Evolutionary conservation across 2,113 vertebrate genomes (phyloP).

Genomic region (Cyanistes caeruleus): DNA sequence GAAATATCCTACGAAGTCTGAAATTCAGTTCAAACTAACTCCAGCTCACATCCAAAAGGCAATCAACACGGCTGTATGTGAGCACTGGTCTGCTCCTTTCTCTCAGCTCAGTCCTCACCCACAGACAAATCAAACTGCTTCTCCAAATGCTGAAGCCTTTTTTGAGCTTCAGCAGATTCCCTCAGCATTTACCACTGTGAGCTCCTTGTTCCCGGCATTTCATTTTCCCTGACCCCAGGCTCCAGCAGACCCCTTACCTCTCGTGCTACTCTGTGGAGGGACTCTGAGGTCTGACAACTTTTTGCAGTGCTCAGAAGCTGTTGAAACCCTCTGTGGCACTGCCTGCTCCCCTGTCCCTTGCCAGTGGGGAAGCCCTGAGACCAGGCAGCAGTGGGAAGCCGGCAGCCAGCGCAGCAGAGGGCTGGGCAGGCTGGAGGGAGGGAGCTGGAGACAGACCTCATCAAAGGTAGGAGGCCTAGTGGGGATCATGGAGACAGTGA

Average conservation of each 20-base stretch:
- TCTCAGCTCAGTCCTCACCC: neutral
- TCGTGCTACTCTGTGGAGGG: neutral
- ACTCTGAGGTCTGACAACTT: slow-evolving; percentile 18
- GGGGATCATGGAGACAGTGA: neutral
- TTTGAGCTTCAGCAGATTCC: neutral
- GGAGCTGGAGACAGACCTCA: neutral
- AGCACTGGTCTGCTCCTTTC: neutral
- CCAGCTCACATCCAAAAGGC: neutral
- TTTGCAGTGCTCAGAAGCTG: neutral
- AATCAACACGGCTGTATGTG: neutral
- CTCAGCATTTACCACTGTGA: accelerated
- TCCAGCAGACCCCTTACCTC: slow-evolving; percentile 48
- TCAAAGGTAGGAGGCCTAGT: slow-evolving; percentile 28
- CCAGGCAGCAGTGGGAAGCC: neutral
- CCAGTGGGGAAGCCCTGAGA: neutral
- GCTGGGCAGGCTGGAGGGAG: neutral
- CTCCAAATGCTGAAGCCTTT: neutral
- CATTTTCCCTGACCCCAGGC: neutral
- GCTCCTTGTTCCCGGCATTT: neutral
- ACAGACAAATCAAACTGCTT: neutral
- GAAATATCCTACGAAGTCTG: neutral
- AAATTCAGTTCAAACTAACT: neutral
- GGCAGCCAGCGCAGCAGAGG: neutral
- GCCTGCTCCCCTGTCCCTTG: neutral
- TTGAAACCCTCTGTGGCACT: neutral